Conservation (phyloP, 2,888 invertebrate genomes). For the Caenorhabditis plicata region DNA sequence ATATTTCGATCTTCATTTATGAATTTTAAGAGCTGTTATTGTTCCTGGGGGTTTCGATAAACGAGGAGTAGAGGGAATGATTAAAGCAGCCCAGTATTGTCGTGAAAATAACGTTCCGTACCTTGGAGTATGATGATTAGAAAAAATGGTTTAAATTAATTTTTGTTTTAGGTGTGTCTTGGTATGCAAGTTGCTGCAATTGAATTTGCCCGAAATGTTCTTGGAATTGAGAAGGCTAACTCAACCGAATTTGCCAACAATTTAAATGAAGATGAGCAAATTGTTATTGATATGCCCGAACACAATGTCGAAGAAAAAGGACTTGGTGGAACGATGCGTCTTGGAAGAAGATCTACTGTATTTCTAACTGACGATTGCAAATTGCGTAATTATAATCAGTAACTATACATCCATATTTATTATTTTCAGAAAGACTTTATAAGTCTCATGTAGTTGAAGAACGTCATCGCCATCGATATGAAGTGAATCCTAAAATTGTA, state of each 20-base stretch:
- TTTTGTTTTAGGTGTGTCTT: constrained; percentile 77
- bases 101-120: constrained; percentile 85
- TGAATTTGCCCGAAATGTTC: constrained; percentile 85
- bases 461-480: constrained; percentile 93
- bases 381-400: constrained; percentile 62
- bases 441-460: constrained; percentile 76
- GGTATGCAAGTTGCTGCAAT: constrained; percentile 95
- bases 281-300: constrained; percentile 89
- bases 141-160: neutral
- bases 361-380: constrained; percentile 72
- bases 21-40: constrained; percentile 78
- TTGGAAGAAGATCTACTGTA: constrained; percentile 86
- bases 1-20: no score
- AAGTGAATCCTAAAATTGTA: constrained; percentile 84
- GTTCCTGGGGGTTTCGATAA: constrained; percentile 97
- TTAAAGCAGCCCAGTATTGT: constrained; percentile 89
- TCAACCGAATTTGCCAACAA: constrained; percentile 80
- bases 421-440: constrained; percentile 52
- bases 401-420: neutral
- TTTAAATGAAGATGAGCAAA: constrained; percentile 44
- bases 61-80: constrained; percentile 92
- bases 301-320: constrained; percentile 79
- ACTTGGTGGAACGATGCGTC: constrained; percentile 94
- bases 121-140: constrained; percentile 72
- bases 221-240: constrained; percentile 79